phyloP scores from a whole-genome alignment of 2,888 invertebrate genomes.

The Polyommatus iphigenia region DNA sequence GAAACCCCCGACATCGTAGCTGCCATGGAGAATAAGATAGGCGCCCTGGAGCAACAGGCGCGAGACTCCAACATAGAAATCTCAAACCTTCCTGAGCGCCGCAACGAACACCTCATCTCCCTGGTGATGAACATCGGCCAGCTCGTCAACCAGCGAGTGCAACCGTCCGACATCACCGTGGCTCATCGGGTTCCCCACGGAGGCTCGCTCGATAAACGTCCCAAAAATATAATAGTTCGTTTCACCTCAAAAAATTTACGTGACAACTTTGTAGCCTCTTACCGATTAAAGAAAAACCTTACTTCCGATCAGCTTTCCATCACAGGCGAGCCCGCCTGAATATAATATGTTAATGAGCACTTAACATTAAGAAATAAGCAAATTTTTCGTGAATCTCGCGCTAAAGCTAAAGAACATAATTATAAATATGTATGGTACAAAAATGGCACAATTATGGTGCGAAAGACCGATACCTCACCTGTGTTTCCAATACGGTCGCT shows the following conservation, averaged over 20 bases:
- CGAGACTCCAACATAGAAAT: background rate
- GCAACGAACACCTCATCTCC: background rate
- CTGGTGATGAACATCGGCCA: background rate
- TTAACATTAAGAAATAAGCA: background rate
- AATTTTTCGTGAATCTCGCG: background rate
- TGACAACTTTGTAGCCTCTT: background rate
- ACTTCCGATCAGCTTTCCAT: background rate
- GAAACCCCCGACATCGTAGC: background rate
- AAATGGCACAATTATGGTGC: background rate
- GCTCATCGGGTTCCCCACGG: background rate
- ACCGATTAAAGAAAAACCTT: background rate
- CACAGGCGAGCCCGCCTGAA: background rate
- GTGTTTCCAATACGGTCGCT: no score
- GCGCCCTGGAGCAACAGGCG: background rate
- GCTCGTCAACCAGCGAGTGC: background rate
- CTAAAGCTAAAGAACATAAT: background rate
- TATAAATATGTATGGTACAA: background rate
- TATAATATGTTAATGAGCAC: background rate
- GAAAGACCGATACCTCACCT: no score
- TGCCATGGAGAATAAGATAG: background rate
- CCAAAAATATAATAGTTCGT: background rate
- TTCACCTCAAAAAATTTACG: background rate
- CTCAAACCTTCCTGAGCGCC: conserved; percentile 4
- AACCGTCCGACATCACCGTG: background rate
- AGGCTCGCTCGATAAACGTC: background rate